Conservation (phyloP, 2,113 vertebrate species). For the Odocoileus hemionus region DNA sequence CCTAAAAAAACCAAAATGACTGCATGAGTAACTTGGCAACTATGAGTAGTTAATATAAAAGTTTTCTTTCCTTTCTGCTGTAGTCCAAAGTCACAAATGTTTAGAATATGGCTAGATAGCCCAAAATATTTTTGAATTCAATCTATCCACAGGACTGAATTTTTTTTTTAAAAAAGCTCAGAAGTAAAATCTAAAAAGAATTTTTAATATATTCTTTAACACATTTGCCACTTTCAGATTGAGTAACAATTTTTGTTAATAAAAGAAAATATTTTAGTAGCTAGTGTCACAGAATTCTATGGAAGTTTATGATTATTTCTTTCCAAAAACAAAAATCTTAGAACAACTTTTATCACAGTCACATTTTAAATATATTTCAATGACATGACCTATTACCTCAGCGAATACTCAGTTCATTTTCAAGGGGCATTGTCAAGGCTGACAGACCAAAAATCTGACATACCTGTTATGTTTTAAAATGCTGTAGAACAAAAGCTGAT, state of each 20-base stretch:
- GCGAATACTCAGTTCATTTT: slow-evolving; percentile 23
- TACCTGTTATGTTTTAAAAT: slow-evolving; percentile 77
- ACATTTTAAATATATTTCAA: slow-evolving; percentile 44
- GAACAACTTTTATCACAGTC: background rate
- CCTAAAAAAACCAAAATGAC: slow-evolving; percentile 77
- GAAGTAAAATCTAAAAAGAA: slow-evolving; percentile 33
- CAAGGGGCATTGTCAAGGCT: slow-evolving; percentile 78
- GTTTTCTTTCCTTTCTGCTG: slow-evolving; percentile 25
- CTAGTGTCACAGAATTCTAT: background rate
- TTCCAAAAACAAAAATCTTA: slow-evolving; percentile 27
- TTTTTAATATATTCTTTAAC: background rate
- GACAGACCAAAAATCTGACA: slow-evolving; percentile 81
- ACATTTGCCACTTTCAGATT: background rate
- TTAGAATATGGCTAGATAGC: background rate
- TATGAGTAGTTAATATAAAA: background rate
- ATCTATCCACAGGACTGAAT: background rate
- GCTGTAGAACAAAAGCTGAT: slow-evolving; percentile 65
- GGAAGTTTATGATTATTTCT: background rate
- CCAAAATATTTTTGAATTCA: slow-evolving; percentile 26
- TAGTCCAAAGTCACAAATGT: slow-evolving; percentile 1
- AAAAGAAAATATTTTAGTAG: slow-evolving; percentile 9
- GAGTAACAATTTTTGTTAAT: background rate
- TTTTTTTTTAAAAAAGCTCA: background rate
- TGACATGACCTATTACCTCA: slow-evolving; percentile 22
- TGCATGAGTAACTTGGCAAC: slow-evolving; percentile 30